These are phyloP conservation scores for Clarias platycephalus DNA, from an alignment of 2,797 vertebrate species.

Conservation along the genomic window DNA sequence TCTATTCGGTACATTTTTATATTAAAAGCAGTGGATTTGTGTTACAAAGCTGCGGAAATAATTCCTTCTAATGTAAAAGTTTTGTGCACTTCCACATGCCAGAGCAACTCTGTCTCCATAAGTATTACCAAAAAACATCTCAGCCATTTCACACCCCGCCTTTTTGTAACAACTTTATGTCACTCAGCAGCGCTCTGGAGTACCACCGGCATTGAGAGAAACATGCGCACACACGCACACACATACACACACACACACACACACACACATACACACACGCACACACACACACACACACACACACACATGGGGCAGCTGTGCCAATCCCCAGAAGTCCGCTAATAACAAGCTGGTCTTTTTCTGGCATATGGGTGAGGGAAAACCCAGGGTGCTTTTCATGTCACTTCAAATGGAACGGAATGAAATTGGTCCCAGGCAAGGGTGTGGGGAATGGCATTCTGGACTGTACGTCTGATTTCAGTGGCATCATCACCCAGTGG, in stretches of 20 bases:
- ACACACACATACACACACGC: slow-evolving; percentile 16
- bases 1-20: not conserved
- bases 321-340: slow-evolving; percentile 56
- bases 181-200: slow-evolving; percentile 36
- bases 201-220: slow-evolving; percentile 1
- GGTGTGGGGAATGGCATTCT: slow-evolving; percentile 57
- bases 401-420: slow-evolving; percentile 67
- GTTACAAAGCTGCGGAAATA: not conserved
- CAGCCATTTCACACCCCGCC: slow-evolving; percentile 44
- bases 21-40: not conserved
- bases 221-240: not conserved
- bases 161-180: slow-evolving; percentile 32
- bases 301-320: slow-evolving; percentile 52
- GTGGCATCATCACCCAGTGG: slow-evolving; percentile 17
- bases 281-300: slow-evolving; percentile 52
- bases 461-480: slow-evolving; percentile 38
- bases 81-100: not conserved
- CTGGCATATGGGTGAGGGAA: slow-evolving; percentile 64
- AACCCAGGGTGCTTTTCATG: slow-evolving; percentile 64
- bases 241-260: slow-evolving; percentile 22
- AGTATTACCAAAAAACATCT: slow-evolving; percentile 35
- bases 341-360: slow-evolving; percentile 67
- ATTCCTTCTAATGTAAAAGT: not conserved
- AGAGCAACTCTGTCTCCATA: slow-evolving; percentile 28
- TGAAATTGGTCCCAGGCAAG: slow-evolving; percentile 67